phyloP scores from a whole-genome alignment of 37 sponge, comb jelly and placozoan species.

The Trichoplax adhaerens region DNA sequence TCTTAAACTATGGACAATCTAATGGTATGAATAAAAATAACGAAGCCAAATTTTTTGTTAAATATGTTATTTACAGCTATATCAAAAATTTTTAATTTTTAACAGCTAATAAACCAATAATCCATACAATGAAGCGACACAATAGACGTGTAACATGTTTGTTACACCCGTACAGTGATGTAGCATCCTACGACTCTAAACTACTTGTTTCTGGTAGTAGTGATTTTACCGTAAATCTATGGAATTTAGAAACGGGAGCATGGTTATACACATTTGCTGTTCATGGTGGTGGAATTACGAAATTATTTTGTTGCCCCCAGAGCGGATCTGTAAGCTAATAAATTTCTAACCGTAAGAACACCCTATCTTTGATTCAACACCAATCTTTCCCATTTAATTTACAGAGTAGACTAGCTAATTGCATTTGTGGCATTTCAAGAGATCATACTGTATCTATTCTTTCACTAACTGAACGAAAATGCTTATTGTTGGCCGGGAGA shows the following conservation, averaged over 20 bases:
- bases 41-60: no score
- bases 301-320: slow-evolving; percentile 48
- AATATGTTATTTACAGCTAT: no score
- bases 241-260: slow-evolving; percentile 55
- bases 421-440: slow-evolving; percentile 66
- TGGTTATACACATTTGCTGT: slow-evolving; percentile 59
- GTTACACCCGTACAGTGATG: slow-evolving; percentile 44
- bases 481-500: slow-evolving; percentile 42
- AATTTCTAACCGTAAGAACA: slow-evolving; percentile 1
- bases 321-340: background rate
- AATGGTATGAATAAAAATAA: no score
- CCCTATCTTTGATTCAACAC: background rate
- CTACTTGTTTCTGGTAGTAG: slow-evolving; percentile 61
- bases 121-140: slow-evolving; percentile 54
- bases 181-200: slow-evolving; percentile 23
- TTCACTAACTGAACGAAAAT: slow-evolving; percentile 30
- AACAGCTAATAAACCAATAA: no score
- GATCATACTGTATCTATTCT: slow-evolving; percentile 85
- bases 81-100: no score
- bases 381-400: background rate
- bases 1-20: slow-evolving; percentile 14
- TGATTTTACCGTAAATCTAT: slow-evolving; percentile 80
- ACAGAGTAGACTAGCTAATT: slow-evolving; percentile 23
- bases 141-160: slow-evolving; percentile 42
- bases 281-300: slow-evolving; percentile 55